phyloP scores from a whole-genome alignment of 1,140 invertebrate genomes.

The Bombus fervidus region DNA sequence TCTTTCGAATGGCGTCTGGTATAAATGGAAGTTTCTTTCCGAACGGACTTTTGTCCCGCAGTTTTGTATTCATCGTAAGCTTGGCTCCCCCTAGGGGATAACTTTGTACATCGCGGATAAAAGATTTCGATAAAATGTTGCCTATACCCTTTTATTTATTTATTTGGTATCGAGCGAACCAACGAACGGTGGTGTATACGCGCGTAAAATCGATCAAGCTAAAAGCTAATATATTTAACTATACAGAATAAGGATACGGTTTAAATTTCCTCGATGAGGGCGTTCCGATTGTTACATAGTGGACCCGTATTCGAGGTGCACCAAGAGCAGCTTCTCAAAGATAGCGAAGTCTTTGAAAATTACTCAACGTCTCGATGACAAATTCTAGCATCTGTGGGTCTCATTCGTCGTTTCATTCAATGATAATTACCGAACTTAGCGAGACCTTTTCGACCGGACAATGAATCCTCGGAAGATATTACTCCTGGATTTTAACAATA shows the following conservation, averaged over 20 bases:
- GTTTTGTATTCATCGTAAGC: conserved; percentile 42
- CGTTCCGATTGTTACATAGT: neutral
- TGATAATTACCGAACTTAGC: conserved; percentile 5
- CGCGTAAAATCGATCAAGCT: neutral
- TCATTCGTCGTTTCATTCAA: neutral
- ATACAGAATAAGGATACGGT: neutral
- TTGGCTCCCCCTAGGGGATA: neutral
- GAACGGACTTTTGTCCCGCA: conserved; percentile 35
- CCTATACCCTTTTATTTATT: neutral
- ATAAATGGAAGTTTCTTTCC: conserved; percentile 47
- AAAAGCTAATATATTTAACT: neutral
- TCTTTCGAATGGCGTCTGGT: conserved; percentile 38
- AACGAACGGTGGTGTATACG: no score
- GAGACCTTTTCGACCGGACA: neutral
- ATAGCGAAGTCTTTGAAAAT: neutral
- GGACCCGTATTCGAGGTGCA: conserved; percentile 14
- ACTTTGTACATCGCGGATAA: neutral
- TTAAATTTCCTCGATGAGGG: neutral
- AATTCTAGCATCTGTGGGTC: neutral
- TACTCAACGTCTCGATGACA: neutral
- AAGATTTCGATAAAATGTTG: conserved; percentile 43
- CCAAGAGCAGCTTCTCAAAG: neutral
- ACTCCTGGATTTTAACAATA: neutral
- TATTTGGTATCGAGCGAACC: neutral
- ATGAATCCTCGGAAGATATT: neutral